Evolutionary conservation across 2,797 vertebrate species (phyloP), one percentile per base, ranked within the genome.

Genomic region (Lates japonicus): DNA sequence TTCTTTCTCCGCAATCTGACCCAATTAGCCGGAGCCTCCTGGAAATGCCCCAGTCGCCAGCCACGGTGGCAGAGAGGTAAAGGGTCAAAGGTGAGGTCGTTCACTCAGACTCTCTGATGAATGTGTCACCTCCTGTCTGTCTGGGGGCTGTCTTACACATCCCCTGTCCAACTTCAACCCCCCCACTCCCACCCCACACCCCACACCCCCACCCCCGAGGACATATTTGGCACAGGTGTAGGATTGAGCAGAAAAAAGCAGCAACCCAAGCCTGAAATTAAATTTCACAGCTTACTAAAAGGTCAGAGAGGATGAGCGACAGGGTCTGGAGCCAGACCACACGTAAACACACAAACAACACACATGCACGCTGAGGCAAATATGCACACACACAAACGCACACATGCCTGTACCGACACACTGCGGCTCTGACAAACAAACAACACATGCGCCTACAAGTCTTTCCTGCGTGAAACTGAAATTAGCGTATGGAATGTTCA

Each of bases 1-100:
- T 41, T 29, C 25, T 29, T 80, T 91, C 85, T 9, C 82, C 41
- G 78, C 93, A 94, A 92, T 94, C 93, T 86, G 87, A 92, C 91
- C 92, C 92, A 94, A 95, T 95, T 95, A 95, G 80, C 70, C 78
- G 8, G 74, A 91, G 75, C 84, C 90, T 91, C 69, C 90, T 91
- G 88, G 92, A 94, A 94, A 93, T 84, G 83, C 71, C 83, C 84
- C 88, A 74, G 90, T 81, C 84, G 46, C 85, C 89, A 86, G 81
- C 76, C 84, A 35, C 7, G 70, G 84, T 90, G 88, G 91, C 83
- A 85, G 49, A 80, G 74, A 88, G 92, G 91, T 76, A 90, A 92
- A 87, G 81, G 92, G 93, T 91, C 88, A 93, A 78, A 91, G 93
- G 88, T 92, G 83, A 92, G 68, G 84, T 80, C 41, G 52, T 49